Base-by-base conservation (phyloP, 2,797 vertebrate species). In the Amblyraja radiata region DNA sequence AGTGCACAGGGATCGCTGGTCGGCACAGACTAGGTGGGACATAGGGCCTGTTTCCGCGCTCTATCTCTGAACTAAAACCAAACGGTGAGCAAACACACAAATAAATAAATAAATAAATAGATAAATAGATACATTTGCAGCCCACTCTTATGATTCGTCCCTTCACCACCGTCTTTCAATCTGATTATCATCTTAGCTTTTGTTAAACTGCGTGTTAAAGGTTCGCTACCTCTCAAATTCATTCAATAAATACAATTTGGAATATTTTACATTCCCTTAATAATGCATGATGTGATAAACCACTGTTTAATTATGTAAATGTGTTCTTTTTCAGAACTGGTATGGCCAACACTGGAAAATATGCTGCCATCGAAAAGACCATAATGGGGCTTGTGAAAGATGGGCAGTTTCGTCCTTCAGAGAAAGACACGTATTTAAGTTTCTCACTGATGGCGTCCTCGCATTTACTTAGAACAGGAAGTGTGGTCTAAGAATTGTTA, bases 241-340 rank as follows among this genome's bases (percentile, higher is more conserved):
- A 88, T 21, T 11, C 16, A 36, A n/a, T 88, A 65, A 16, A 28
- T 25, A 28, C 54, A 58, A 61, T 4, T 1, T 63, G 63, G 58
- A 88, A 9, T 32, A 68, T 28, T 36, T 25, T 76, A 46, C 1
- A 23, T 76, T 54, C 28, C 36, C 39, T 28, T 54, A n/a, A 14
- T 54, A 54, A 76, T 36, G 18, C 7, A 63, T 23, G 39, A 74
- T 91, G 9, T 13, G 23, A 54, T 91, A 11, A 46, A 54, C 58
- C 25, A 6, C 25, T 73, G 71, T 13, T 92, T 73, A 54, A 46
- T 92, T n/a, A 92, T 74, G 46, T 76, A 92, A 54, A 36, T 76
- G 8, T 92, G 71, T 13, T 76, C 68, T 73, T 76, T 92, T 92
- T 13, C 90, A 92, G 90, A 74, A 92, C 25, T 92, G 46, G 90